Evolutionary conservation across 1,140 invertebrate genomes (phyloP).

Genomic region (Pseudomyrmex pallidus): DNA sequence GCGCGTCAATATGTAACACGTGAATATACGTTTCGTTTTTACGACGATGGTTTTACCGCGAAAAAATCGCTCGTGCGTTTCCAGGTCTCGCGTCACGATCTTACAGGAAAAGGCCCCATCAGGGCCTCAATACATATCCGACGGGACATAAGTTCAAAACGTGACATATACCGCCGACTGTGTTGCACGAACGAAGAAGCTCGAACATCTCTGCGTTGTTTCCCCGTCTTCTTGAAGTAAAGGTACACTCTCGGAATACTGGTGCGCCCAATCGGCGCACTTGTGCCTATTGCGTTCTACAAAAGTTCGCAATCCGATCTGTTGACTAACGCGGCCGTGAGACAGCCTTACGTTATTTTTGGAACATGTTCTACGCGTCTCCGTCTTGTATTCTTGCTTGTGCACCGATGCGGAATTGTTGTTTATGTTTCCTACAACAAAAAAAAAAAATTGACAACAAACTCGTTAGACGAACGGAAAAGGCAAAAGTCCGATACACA

Average conservation of each 20-base stretch:
- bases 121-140: too few relatives aligned
- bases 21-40: too few relatives aligned
- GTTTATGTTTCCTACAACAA: too few relatives aligned
- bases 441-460: too few relatives aligned
- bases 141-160: not conserved
- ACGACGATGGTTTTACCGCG: too few relatives aligned
- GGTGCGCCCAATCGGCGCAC: not conserved
- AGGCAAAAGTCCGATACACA: too few relatives aligned
- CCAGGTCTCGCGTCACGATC: too few relatives aligned
- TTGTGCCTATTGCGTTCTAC: not conserved
- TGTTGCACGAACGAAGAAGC: not conserved
- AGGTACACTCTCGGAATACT: constrained; percentile 61
- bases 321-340: not conserved
- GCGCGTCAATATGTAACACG: too few relatives aligned
- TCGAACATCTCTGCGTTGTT: not conserved
- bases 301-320: not conserved
- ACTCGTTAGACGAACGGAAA: too few relatives aligned
- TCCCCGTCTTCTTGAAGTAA: constrained; percentile 28
- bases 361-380: constrained; percentile 13
- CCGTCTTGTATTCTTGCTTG: not conserved
- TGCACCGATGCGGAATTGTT: too few relatives aligned
- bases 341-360: not conserved
- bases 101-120: too few relatives aligned
- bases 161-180: constrained; percentile 21
- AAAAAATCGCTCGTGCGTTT: too few relatives aligned